A percentile compares a stretch with the other conserved stretches of the same genome.
phyloP scores from a whole-genome alignment of 2,113 vertebrate species.

The Melanotaenia duboulayi region DNA sequence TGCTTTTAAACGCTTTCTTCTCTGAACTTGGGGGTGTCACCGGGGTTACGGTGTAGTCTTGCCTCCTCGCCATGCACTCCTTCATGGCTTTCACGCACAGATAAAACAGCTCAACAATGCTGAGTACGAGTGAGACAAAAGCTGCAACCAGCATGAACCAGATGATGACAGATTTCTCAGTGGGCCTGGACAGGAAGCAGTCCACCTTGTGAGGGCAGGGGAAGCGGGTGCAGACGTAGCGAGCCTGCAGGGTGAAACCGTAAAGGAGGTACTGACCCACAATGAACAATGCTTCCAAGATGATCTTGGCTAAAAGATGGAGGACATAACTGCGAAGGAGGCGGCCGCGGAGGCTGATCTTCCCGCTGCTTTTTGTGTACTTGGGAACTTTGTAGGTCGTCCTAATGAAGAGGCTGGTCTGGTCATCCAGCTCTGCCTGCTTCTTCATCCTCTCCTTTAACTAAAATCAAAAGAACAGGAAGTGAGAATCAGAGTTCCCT shows the following conservation, averaged over 20 bases:
- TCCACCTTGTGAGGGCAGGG: slow-evolving; percentile 96
- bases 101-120: slow-evolving; percentile 91
- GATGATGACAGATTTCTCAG: slow-evolving; percentile 96
- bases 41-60: slow-evolving; percentile 81
- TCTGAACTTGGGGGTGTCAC: slow-evolving; percentile 69
- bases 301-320: slow-evolving; percentile 91
- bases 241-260: slow-evolving; percentile 88
- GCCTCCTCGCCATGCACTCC: slow-evolving; percentile 85
- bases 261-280: slow-evolving; percentile 93
- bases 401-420: slow-evolving; percentile 63
- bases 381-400: slow-evolving; percentile 80
- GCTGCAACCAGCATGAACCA: slow-evolving; percentile 96
- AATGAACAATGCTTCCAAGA: slow-evolving; percentile 92
- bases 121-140: slow-evolving; percentile 89
- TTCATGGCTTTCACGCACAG: slow-evolving; percentile 88
- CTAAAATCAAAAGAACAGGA: slow-evolving; percentile 17
- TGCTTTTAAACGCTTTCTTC: slow-evolving; percentile 70
- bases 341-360: slow-evolving; percentile 88
- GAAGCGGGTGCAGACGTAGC: slow-evolving; percentile 86
- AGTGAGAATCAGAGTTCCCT: background rate
- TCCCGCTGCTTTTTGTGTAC: slow-evolving; percentile 87
- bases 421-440: slow-evolving; percentile 69
- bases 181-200: slow-evolving; percentile 96
- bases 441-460: slow-evolving; percentile 82
- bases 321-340: slow-evolving; percentile 92